Evolutionary conservation across 2,797 vertebrate genomes (phyloP).

Genomic region (Sebastes taczanowskii): DNA sequence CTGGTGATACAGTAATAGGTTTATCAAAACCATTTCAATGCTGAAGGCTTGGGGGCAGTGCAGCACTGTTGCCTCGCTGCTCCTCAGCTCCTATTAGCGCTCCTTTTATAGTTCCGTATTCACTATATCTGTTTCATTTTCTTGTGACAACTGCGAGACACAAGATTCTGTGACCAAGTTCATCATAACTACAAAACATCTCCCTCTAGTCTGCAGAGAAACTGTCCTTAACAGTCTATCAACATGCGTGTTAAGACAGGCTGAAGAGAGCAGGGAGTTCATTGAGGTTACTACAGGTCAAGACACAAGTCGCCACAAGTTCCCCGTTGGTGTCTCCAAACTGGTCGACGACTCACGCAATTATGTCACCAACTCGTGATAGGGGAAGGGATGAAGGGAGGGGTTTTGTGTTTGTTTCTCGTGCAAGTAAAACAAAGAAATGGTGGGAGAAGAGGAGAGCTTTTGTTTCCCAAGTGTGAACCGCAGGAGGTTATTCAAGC

Average conservation of each 20-base stretch:
- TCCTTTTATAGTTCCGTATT: not conserved
- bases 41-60: not conserved
- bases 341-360: conserved; percentile 6
- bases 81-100: not conserved
- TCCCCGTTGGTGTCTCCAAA: conserved; percentile 18
- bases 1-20: not conserved
- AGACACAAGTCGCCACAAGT: conserved; percentile 45
- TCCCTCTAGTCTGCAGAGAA: not conserved
- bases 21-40: not conserved
- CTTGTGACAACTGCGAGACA: not conserved
- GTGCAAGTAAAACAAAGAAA: conserved; percentile 11
- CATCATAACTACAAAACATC: not conserved
- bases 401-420: not conserved
- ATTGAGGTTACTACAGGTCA: conserved; percentile 53
- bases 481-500: not conserved
- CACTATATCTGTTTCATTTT: not conserved
- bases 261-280: conserved; percentile 18
- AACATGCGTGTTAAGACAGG: not conserved
- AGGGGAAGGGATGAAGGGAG: conserved; percentile 7
- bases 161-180: not conserved
- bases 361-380: conserved; percentile 46
- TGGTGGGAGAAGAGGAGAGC: not conserved
- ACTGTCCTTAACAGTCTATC: not conserved
- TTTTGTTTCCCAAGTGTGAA: conserved; percentile 21
- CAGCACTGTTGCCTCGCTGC: not conserved